Percentiles rank a stretch among this genome's conserved stretches.
Evolutionary conservation across 2,797 vertebrate genomes (phyloP).

Genomic region (Allobates femoralis): DNA sequence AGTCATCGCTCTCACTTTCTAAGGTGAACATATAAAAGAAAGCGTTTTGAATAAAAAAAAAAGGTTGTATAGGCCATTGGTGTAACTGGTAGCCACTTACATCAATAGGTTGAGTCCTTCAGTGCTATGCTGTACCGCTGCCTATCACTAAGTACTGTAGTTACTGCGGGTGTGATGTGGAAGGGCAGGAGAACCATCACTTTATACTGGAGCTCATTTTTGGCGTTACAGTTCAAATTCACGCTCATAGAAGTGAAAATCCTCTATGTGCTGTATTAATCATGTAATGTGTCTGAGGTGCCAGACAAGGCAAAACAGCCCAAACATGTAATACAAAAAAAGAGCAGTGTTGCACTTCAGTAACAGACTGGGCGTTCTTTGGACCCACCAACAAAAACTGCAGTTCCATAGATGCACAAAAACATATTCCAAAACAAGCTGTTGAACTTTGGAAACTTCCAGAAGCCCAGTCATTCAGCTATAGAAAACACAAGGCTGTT

Average conservation of each 20-base stretch:
- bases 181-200: no score
- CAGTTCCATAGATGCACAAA: neutral
- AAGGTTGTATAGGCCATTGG: neutral
- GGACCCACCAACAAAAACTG: neutral
- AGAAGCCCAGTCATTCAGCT: neutral
- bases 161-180: no score
- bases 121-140: neutral
- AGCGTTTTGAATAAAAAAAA: conserved; percentile 10
- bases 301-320: no score
- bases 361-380: no score
- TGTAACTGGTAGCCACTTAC: neutral
- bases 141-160: no score
- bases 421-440: neutral
- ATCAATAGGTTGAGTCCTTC: neutral
- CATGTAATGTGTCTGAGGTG: no score
- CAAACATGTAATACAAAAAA: no score
- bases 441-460: neutral
- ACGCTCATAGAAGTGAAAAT: no score
- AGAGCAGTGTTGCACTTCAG: no score
- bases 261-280: no score
- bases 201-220: no score
- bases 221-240: no score
- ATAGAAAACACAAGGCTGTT: neutral
- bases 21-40: conserved; percentile 27
- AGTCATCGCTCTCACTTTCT: conserved; percentile 32